phyloP scores from a whole-genome alignment of 2,797 vertebrate species.

The Prunella strophiata region DNA sequence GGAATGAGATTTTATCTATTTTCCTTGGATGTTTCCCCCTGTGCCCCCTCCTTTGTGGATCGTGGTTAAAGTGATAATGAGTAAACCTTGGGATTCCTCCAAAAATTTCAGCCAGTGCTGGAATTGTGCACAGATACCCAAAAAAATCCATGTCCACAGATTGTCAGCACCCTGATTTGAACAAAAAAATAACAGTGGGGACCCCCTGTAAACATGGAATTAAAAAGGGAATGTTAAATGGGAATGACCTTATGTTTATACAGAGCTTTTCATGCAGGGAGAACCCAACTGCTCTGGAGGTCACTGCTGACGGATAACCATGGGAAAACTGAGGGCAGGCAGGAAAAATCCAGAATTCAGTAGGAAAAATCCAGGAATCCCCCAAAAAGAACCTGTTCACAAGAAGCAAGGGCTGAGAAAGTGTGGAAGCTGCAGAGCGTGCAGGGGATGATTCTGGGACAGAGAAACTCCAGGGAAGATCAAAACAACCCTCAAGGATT shows the following conservation, averaged over 20 bases:
- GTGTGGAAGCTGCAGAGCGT: not conserved
- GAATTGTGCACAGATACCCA: not conserved
- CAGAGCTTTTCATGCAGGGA: not conserved
- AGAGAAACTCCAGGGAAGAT: not conserved
- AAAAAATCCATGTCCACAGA: not conserved
- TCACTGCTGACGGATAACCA: not conserved
- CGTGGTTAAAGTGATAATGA: constrained; percentile 60
- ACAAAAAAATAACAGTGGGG: not conserved
- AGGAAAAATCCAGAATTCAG: not conserved
- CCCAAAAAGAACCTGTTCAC: not conserved
- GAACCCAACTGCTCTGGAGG: not conserved
- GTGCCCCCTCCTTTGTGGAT: constrained; percentile 21
- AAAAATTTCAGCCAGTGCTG: not conserved
- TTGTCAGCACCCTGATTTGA: not conserved
- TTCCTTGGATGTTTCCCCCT: constrained; percentile 64
- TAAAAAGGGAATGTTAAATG: not conserved
- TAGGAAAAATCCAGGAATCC: not conserved
- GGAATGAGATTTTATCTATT: constrained; percentile 52
- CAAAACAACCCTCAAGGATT: not conserved
- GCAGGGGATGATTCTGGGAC: not conserved
- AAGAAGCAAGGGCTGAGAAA: not conserved
- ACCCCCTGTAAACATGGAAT: not conserved
- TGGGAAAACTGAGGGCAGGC: not conserved
- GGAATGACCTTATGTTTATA: not conserved
- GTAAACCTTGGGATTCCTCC: constrained; percentile 43